Evolutionary conservation across 2,113 vertebrate genomes (phyloP).

Genomic region (Chionis minor): DNA sequence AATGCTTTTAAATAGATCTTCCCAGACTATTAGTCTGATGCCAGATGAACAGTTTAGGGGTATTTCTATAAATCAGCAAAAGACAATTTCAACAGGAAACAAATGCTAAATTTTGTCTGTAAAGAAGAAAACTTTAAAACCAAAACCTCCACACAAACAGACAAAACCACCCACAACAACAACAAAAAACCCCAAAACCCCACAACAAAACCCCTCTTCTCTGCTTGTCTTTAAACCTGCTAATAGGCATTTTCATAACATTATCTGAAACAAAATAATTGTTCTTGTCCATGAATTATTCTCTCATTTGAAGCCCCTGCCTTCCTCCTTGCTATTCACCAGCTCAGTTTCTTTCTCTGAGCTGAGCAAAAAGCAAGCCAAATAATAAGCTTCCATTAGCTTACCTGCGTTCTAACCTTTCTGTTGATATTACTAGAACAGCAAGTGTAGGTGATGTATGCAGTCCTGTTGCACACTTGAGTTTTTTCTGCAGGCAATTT

Average conservation of each 20-base stretch:
- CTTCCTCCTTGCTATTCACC: not conserved
- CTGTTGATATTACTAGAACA: not conserved
- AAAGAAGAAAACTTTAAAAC: not conserved
- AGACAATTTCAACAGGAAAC: not conserved
- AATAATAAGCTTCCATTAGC: not conserved
- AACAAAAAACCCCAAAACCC: too few relatives aligned
- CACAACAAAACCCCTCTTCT: not conserved
- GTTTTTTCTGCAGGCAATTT: not conserved
- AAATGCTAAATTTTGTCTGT: not conserved
- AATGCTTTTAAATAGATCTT: constrained; percentile 8
- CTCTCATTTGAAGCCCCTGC: not conserved
- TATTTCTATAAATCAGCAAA: not conserved
- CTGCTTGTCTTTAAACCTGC: not conserved
- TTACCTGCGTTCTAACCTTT: not conserved
- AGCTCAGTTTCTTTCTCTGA: not conserved
- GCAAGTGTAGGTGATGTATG: not conserved
- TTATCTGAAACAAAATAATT: not conserved
- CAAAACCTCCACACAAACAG: rapidly evolving
- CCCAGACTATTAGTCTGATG: not conserved
- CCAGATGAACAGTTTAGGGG: not conserved
- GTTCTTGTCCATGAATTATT: not conserved
- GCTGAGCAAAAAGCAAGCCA: not conserved
- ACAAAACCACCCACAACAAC: not conserved
- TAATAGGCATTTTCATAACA: not conserved
- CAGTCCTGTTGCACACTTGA: rapidly evolving